phyloP scores from a whole-genome alignment of 2,797 vertebrate species.

The Cossypha polioptera region DNA sequence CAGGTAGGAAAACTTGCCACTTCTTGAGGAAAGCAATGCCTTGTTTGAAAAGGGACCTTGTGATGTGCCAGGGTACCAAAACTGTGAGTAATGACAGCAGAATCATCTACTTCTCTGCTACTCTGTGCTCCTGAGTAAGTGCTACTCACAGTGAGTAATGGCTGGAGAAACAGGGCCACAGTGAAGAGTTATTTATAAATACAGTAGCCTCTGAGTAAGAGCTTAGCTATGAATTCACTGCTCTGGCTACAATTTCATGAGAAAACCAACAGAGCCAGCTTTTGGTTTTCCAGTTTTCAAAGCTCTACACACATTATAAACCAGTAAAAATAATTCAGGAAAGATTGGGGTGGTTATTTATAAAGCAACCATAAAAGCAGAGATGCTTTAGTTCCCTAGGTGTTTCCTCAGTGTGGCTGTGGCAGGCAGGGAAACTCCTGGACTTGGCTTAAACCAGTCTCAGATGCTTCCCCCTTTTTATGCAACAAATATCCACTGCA shows the following conservation, averaged over 20 bases:
- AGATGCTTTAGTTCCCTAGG: background rate
- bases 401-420: background rate
- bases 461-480: background rate
- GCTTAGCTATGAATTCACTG: slow-evolving; percentile 49
- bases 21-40: background rate
- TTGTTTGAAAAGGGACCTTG: background rate
- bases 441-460: background rate
- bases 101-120: background rate
- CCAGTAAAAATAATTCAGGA: background rate
- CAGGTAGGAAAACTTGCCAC: background rate
- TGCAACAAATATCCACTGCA: background rate
- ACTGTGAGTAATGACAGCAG: background rate
- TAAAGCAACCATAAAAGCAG: background rate
- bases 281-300: background rate
- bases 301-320: background rate
- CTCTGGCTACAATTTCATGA: slow-evolving; percentile 37
- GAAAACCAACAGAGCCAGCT: slow-evolving; percentile 33
- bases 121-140: background rate
- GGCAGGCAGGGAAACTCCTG: background rate
- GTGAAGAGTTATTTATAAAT: slow-evolving; percentile 59
- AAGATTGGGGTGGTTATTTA: background rate
- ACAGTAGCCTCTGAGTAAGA: slow-evolving; percentile 45
- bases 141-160: slow-evolving; percentile 7
- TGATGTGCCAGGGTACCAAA: background rate
- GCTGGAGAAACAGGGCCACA: slow-evolving; percentile 33